Base-by-base conservation (phyloP, 2,888 invertebrate genomes). In the Folsomia manolachei region DNA sequence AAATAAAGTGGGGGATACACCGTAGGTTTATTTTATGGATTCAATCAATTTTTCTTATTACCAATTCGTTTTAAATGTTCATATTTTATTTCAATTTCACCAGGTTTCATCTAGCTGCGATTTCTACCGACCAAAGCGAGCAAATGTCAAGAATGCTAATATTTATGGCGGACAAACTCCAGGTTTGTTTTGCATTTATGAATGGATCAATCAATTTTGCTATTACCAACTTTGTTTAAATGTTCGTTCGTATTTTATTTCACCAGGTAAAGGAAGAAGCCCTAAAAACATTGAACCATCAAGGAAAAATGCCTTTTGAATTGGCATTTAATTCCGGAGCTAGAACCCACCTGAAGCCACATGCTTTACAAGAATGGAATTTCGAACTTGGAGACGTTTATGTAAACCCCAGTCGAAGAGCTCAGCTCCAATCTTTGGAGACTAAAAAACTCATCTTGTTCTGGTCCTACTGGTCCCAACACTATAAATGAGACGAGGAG, bases 31-130 rank as follows among this genome's bases (percentile, higher is more conserved):
- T n/a, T n/a, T n/a, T n/a, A n/a, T n/a, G n/a, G n/a, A n/a, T n/a
- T n/a, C n/a, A n/a, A n/a, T n/a, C n/a, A n/a, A n/a, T n/a, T n/a
- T n/a, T n/a, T n/a, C n/a, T n/a, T n/a, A n/a, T n/a, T n/a, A n/a
- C n/a, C n/a, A n/a, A n/a, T n/a, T n/a, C n/a, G n/a, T n/a, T n/a
- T n/a, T n/a, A n/a, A n/a, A n/a, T n/a, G n/a, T n/a, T n/a, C n/a
- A n/a, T n/a, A n/a, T n/a, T n/a, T n/a, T n/a, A n/a, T n/a, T n/a
- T n/a, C n/a, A n/a, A n/a, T n/a, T n/a, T n/a, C n/a, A n/a, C n/a
- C n/a, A n/a, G n/a, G n/a, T 64, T 64, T 27, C 64, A 64, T 64
- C 27, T 64, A 18, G 64, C 27, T 7, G 64, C 64, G 2, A n/a
- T 25, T 9, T 14, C 64, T 2, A 4, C 4, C 7, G n/a, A 21